Evolutionary conservation across 35 echinoderm and acorn worm genomes (phyloP).

Genomic region (Hemicentrotus pulcherrimus): DNA sequence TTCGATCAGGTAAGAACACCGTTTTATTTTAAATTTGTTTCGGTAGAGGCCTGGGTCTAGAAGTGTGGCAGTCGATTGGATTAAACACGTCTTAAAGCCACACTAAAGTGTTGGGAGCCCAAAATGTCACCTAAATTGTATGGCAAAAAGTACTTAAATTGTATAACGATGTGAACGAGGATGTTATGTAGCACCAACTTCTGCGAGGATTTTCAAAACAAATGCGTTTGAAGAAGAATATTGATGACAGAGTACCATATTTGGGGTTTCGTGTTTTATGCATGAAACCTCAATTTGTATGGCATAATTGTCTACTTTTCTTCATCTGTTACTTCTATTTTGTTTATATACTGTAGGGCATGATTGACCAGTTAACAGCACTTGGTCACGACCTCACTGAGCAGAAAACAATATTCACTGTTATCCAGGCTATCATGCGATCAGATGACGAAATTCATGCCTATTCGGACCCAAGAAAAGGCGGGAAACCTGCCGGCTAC

Average conservation of each 20-base stretch:
- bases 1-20: background rate
- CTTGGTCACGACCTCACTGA: background rate
- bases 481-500: background rate
- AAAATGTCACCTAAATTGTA: background rate
- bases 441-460: background rate
- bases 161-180: background rate
- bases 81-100: too few species aligned
- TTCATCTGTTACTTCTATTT: background rate
- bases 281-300: background rate
- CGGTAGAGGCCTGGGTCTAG: too few species aligned
- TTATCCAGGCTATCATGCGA: conserved; percentile 8
- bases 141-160: background rate
- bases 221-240: background rate
- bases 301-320: background rate
- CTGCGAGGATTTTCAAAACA: background rate
- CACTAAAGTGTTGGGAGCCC: background rate
- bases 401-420: background rate
- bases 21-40: too few species aligned
- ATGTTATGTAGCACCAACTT: background rate
- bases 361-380: background rate
- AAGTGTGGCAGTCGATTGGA: too few species aligned
- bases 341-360: background rate
- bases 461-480: conserved; percentile 19
- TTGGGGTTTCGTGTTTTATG: background rate
- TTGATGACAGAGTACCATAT: too few species aligned